A percentile compares a stretch with the other conserved stretches of the same genome.
Evolutionary conservation across 2,888 invertebrate species (phyloP).

Genomic region (Alcis repandata): DNA sequence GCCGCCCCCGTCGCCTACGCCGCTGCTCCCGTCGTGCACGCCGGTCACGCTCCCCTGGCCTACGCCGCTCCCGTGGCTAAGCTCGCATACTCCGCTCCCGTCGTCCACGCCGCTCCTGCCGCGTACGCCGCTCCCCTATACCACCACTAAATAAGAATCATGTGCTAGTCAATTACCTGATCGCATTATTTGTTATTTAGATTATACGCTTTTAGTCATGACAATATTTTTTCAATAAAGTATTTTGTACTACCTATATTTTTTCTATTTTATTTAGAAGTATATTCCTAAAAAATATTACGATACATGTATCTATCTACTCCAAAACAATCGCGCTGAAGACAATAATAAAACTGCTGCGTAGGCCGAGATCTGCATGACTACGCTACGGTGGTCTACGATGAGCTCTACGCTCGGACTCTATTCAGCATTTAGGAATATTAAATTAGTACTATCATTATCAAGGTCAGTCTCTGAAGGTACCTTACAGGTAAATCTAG

Average conservation of each 20-base stretch:
- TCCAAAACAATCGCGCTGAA: background rate
- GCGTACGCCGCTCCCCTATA: conserved; percentile 53
- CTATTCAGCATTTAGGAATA: too few relatives aligned
- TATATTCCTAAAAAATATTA: too few relatives aligned
- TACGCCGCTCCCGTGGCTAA: conserved; percentile 54
- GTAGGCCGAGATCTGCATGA: background rate
- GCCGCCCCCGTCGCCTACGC: conserved; percentile 58
- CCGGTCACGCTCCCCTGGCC: conserved; percentile 43
- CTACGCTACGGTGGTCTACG: background rate
- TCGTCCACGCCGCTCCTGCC: conserved; percentile 52
- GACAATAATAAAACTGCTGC: background rate
- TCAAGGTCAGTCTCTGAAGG: too few relatives aligned
- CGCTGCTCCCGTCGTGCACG: conserved; percentile 53
- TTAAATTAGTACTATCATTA: too few relatives aligned
- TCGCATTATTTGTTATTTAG: conserved; percentile 16
- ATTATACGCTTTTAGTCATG: conserved; percentile 21
- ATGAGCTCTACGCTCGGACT: background rate
- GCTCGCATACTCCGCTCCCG: conserved; percentile 49
- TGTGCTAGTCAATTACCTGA: conserved; percentile 25
- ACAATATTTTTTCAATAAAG: conserved; percentile 19
- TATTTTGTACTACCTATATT: conserved; percentile 16
- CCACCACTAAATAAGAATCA: conserved; percentile 28
- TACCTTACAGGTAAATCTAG: too few relatives aligned
- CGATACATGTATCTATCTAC: too few relatives aligned
- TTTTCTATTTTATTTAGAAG: too few relatives aligned